These are phyloP conservation scores for Nycticebus coucang DNA, from an alignment of 2,113 vertebrate species.

Conservation along the genomic window DNA sequence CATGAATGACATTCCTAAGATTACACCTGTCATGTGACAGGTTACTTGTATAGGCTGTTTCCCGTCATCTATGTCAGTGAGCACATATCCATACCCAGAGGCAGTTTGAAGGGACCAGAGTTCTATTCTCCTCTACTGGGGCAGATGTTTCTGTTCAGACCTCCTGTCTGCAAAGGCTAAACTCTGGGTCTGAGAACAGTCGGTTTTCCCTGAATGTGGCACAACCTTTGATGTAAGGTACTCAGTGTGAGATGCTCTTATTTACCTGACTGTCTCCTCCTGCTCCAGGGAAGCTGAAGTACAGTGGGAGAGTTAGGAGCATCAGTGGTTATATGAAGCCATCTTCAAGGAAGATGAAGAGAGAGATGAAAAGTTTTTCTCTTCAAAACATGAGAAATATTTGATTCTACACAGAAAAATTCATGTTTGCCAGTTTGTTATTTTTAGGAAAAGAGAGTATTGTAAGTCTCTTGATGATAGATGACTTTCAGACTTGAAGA, in stretches of 20 bases:
- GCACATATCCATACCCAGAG: no score
- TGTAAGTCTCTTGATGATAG: background rate
- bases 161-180: background rate
- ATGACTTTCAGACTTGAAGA: background rate
- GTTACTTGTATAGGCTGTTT: background rate
- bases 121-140: background rate
- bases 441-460: background rate
- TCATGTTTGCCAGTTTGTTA: background rate
- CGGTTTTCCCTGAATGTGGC: background rate
- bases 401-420: background rate
- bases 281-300: background rate
- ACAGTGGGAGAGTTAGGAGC: background rate
- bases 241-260: background rate
- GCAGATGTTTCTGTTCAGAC: background rate
- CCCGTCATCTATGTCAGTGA: background rate
- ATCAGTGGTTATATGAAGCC: background rate
- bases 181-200: no score
- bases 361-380: no score
- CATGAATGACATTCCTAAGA: background rate
- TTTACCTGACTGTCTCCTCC: background rate
- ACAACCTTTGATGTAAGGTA: background rate
- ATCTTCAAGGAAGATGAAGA: background rate
- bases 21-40: no score
- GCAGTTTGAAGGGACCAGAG: background rate
- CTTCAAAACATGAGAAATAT: background rate